Evolutionary conservation across 1,140 invertebrate species (phyloP), one percentile per base, ranked within the genome.

Genomic region (Papilio helenus): DNA sequence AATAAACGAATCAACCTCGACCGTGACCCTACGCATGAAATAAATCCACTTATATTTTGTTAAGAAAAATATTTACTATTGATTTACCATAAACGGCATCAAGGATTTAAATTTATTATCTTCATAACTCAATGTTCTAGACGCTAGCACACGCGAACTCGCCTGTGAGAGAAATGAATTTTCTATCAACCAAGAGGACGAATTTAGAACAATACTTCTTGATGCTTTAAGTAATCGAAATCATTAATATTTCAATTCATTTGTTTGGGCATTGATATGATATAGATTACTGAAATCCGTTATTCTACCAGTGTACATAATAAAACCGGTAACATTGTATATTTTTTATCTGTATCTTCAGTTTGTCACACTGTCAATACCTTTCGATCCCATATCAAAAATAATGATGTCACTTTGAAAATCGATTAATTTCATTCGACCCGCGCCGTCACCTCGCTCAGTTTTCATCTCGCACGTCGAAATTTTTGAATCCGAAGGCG

Each of bases 321-420:
- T 61, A 26, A 61, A 26, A 9, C 20, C 58, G 0, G 58, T 18
- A 61, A 61, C 20, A 61, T 23, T 26, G 58, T 68, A 68, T 29
- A 68, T 68, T 68, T 65, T 68, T 68, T 68, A 68, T n/a, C n/a
- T 26, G 58, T 76, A 61, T 58, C 49, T 58, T 77, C 58, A 61
- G 76, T 61, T 77, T 77, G 76, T 65, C 55, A 77, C 76, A 77
- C 76, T 77, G 76, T 77, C 76, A 65, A 65, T 77, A 65, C 76
- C 76, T 49, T 74, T 77, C 58, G 76, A 44, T 77, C 76, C 76
- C 76, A 77, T 58, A 65, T 77, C 76, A 77, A 77, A 77, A 77
- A 77, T 77, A 77, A 77, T 77, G 76, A 77, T 77, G 76, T 77
- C 76, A 77, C 76, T 77, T 77, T 77, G 76, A 49, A 77, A 77